These are phyloP conservation scores for Pycnonotus jocosus DNA, from an alignment of 2,113 vertebrate species.

Conservation along the genomic window DNA sequence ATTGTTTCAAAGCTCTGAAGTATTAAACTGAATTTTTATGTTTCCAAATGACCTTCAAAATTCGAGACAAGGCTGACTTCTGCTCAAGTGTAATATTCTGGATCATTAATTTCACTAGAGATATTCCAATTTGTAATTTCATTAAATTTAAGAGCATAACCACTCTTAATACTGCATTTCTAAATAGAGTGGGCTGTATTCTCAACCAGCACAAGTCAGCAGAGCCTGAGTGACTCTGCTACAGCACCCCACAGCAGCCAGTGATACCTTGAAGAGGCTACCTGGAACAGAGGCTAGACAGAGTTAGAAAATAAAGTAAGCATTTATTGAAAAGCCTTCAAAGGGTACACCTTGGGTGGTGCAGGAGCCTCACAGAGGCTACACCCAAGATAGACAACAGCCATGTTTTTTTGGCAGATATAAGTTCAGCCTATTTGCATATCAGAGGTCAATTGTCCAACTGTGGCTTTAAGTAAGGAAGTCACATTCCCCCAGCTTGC, in stretches of 20 bases:
- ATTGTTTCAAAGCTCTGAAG: conserved; percentile 67
- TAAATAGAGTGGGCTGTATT: conserved; percentile 50
- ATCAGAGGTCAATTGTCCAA: background rate
- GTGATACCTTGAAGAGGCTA: background rate
- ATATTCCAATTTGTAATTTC: conserved; percentile 74
- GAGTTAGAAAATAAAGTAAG: background rate
- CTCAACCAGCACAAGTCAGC: background rate
- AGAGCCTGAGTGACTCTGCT: background rate
- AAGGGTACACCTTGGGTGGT: no score
- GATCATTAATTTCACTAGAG: conserved; percentile 74
- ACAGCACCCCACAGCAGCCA: background rate
- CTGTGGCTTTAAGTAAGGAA: background rate
- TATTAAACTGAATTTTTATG: conserved; percentile 69
- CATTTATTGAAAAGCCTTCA: background rate
- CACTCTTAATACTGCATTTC: conserved; percentile 64
- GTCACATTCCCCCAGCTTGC: background rate
- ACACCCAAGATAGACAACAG: accelerated
- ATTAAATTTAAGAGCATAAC: conserved; percentile 71
- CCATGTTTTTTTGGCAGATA: background rate
- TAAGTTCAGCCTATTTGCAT: background rate
- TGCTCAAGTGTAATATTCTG: conserved; percentile 72
- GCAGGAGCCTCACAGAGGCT: background rate
- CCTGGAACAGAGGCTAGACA: background rate
- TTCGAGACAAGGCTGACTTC: conserved; percentile 62
- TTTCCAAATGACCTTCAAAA: conserved; percentile 72